Percentiles rank a stretch among this genome's conserved stretches.
Conservation (phyloP, 1,140 invertebrate genomes). For the Alviniconcha marisindica region DNA sequence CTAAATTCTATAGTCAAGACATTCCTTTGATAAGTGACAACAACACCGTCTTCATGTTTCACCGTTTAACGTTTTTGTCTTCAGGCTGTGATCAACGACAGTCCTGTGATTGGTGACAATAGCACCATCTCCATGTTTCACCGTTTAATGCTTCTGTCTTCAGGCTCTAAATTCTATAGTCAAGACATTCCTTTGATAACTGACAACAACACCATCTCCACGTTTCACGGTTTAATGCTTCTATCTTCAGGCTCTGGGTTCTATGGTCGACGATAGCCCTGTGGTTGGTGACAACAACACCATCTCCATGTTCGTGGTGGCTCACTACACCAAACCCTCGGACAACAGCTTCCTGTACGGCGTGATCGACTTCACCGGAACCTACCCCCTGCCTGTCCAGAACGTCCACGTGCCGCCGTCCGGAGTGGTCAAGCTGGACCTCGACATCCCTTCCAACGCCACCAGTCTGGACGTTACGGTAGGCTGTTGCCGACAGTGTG, state of each 20-base stretch:
- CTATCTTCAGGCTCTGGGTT: conserved; percentile 7
- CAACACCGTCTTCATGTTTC: no score
- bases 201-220: neutral
- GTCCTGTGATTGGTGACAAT: no score
- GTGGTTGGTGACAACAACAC: neutral
- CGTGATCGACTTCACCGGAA: neutral
- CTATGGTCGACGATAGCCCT: conserved; percentile 32
- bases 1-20: conserved; percentile 12
- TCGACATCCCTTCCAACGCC: conserved; percentile 32
- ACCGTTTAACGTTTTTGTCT: no score
- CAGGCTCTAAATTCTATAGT: conserved; percentile 21
- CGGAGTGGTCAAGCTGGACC: conserved; percentile 30
- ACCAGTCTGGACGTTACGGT: conserved; percentile 24
- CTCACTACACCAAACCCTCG: conserved; percentile 19
- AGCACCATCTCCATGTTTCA: neutral
- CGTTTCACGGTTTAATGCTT: neutral
- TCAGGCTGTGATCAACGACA: no score
- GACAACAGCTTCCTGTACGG: conserved; percentile 37
- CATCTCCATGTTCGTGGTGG: conserved; percentile 10
- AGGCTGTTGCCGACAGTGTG: no score
- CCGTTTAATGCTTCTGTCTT: neutral
- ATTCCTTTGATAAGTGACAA: neutral
- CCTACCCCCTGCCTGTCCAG: conserved; percentile 23
- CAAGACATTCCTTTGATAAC: neutral
- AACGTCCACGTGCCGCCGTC: neutral